Base-by-base conservation (phyloP, 1,140 invertebrate genomes). In the Trichoplusia ni region DNA sequence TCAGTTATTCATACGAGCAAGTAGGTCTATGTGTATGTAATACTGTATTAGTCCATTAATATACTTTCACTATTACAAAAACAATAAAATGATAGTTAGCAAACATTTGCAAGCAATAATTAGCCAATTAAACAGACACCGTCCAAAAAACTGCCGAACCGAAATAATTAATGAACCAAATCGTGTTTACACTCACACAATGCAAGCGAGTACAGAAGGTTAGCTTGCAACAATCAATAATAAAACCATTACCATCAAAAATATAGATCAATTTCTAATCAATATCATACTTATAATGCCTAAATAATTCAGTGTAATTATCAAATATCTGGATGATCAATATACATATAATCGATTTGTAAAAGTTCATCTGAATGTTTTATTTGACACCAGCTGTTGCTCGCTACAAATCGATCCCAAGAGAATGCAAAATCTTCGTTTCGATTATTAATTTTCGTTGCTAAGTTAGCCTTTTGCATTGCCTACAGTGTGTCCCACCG, bases 151-250 rank as follows among this genome's bases (percentile, higher is more conserved):
- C 29, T 47, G 29, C 23, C 29, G 23, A 60, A 46, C 40, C 56
- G 56, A 46, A 35, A 33, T 60, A 60, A 60, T 60, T 60, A 60
- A 60, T 47, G 56, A 60, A 60, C 29, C 56, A 23, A 60, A 60
- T 35, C 56, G 42, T 44, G 31, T 59, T 59, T 44, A 46, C 54
- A 23, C 16, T 21, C 9, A 5, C 42, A 9, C 42, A 8, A 25
- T 1, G 16, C n/a, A 21, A 13, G 13, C 16, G 9, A 14, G 1
- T 14, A 27, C 23, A 27, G 42, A 46, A 14, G 42, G 7, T 27
- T 23, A 11, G 25, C 19, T 2, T 11, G 1, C 3, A 42, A 11
- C 1, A 21, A 13, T 0, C 11, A 2, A 1, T 5, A 7, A 13
- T n/a, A 5, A 6, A 1, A 5, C 5, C 4, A 7, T 6, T 6